Base-by-base conservation (phyloP, 2,888 invertebrate genomes). In the Orthosia incerta region DNA sequence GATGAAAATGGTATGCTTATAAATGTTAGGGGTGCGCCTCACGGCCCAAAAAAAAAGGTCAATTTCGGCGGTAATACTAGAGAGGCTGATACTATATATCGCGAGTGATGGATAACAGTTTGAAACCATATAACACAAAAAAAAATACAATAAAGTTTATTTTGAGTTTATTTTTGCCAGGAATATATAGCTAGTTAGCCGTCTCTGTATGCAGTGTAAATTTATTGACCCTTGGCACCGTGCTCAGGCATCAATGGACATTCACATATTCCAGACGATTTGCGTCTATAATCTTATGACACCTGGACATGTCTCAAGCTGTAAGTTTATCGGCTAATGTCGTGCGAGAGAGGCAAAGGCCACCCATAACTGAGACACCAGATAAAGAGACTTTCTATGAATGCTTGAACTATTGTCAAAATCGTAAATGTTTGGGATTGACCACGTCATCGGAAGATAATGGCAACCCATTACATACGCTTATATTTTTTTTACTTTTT, bases 251-350 rank as follows among this genome's bases (percentile, higher is more conserved):
- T 74, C 57, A 66, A 57, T 53, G 26, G 26, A 16, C 18, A 77
- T 79, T 74, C 56, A 56, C 55, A 67, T 70, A 60, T 31, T 18
- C 56, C 55, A 67, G 20, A n/a, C 16, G 15, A 64, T 65, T 75
- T 63, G 59, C 16, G 23, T 39, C 39, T n/a, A 65, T 31, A 26
- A 39, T 65, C 13, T n/a, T 56, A 13, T 11, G 20, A 18, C 23
- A 31, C 20, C 61, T 20, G 48, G 46, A 56, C 45, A 60, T 60
- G 13, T 20, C 51, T 68, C 23, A 63, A 26, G 3, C 13, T 67
- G 18, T 18, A 16, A 3, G 3, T 4, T 9, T 71, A 59, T n/a
- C 11, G n/a, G n/a, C 13, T 9, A 57, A 12, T 13, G 16, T 39
- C 20, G 13, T 50, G 7, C 9, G 7, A 12, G 9, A 48, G 26